Evolutionary conservation across 2,113 vertebrate species (phyloP).

Genomic region (Takifugu bimaculatus): DNA sequence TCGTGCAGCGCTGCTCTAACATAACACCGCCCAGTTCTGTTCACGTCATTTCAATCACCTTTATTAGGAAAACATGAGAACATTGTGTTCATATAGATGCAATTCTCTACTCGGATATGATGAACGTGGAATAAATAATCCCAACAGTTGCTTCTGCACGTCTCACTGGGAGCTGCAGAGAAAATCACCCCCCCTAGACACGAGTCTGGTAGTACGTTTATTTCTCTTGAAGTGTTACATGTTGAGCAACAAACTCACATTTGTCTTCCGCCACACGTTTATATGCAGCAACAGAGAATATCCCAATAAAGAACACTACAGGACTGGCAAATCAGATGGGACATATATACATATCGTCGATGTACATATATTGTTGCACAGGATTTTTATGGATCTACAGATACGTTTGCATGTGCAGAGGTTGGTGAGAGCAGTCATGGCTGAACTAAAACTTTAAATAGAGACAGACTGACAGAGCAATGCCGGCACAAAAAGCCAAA

Average conservation of each 20-base stretch:
- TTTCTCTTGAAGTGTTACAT: conserved; percentile 94
- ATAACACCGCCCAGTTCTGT: conserved; percentile 30
- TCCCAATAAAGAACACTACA: conserved; percentile 87
- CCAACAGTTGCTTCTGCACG: conserved; percentile 48
- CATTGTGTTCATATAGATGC: conserved; percentile 63
- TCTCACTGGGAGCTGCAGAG: conserved; percentile 82
- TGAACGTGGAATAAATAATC: conserved; percentile 69
- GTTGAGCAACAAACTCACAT: conserved; percentile 95
- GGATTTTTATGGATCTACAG: conserved; percentile 85
- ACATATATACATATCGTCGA: conserved; percentile 77
- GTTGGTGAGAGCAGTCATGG: conserved; percentile 68
- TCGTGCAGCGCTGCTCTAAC: conserved; percentile 6
- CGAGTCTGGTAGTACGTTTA: conserved; percentile 97
- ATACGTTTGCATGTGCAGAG: conserved; percentile 85
- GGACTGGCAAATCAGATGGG: conserved; percentile 90
- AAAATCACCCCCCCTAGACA: conserved; percentile 62
- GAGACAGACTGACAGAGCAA: conserved; percentile 79
- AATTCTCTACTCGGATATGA: conserved; percentile 46
- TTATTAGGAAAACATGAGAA: conserved; percentile 73
- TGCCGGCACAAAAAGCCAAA: conserved; percentile 85
- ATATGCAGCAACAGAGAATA: conserved; percentile 88
- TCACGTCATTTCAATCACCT: conserved; percentile 57
- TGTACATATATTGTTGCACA: conserved; percentile 82
- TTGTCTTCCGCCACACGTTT: conserved; percentile 91
- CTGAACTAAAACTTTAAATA: conserved; percentile 33